phyloP scores from a whole-genome alignment of 2,113 vertebrate species.

The Cariama cristata region DNA sequence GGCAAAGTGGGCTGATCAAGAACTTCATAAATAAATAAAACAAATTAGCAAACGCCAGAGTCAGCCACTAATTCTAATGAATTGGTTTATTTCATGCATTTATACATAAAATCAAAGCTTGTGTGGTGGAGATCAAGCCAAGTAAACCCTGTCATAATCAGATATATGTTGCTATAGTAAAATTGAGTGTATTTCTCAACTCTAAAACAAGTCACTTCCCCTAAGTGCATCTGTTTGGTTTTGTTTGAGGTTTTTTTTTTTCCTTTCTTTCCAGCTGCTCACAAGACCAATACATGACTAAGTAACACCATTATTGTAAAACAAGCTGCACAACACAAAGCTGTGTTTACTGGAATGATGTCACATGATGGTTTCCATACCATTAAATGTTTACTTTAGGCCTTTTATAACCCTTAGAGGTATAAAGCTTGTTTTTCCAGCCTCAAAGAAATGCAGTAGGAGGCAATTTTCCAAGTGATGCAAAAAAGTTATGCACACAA shows the following conservation, averaged over 20 bases:
- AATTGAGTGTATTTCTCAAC: neutral
- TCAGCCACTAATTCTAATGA: neutral
- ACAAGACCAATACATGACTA: slow-evolving; percentile 69
- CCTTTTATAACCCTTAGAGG: slow-evolving; percentile 37
- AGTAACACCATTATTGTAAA: slow-evolving; percentile 71
- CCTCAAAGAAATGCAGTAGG: slow-evolving; percentile 36
- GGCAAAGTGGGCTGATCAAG: neutral
- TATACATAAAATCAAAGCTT: neutral
- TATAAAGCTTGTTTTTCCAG: slow-evolving; percentile 58
- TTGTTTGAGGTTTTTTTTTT: neutral
- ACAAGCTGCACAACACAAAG: slow-evolving; percentile 61
- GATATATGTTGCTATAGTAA: neutral
- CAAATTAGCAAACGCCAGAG: neutral
- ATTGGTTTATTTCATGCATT: neutral
- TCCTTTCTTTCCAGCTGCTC: neutral
- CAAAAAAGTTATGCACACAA: slow-evolving; percentile 5
- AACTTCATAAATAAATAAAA: neutral
- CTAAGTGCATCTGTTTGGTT: slow-evolving; percentile 37
- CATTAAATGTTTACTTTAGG: slow-evolving; percentile 67
- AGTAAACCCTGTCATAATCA: neutral
- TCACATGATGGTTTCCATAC: slow-evolving; percentile 67
- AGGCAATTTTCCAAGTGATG: slow-evolving; percentile 42
- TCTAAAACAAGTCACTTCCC: slow-evolving; percentile 20
- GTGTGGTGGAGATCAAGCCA: neutral
- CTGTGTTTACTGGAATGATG: slow-evolving; percentile 70